Percentiles rank a stretch among this genome's conserved stretches.
Evolutionary conservation across 53 echinoderm and acorn worm genomes (phyloP).

Genomic region (Astropecten irregularis): DNA sequence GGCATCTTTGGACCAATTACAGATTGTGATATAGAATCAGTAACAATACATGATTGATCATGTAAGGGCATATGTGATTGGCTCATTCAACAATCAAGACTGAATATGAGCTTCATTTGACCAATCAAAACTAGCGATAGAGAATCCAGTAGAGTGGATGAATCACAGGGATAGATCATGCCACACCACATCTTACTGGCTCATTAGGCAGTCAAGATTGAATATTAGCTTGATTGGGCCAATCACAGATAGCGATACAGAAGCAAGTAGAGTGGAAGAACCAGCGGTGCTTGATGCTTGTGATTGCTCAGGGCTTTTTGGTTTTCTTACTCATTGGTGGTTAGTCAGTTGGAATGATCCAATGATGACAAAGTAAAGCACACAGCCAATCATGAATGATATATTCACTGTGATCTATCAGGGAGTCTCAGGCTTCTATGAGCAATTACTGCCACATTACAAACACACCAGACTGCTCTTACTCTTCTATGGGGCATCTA

Average conservation of each 20-base stretch:
- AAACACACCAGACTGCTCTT: neutral
- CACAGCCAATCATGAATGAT: neutral
- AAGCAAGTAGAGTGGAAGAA: conserved; percentile 46
- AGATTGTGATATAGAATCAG: too few relatives aligned
- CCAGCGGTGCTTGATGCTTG: neutral
- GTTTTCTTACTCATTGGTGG: conserved; percentile 17
- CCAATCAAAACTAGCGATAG: too few relatives aligned
- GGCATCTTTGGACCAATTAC: too few relatives aligned
- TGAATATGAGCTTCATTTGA: too few relatives aligned
- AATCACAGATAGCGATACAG: conserved; percentile 29
- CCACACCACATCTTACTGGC: conserved; percentile 26
- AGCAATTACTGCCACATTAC: conserved; percentile 14
- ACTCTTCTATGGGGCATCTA: too few relatives aligned
- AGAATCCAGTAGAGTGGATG: too few relatives aligned
- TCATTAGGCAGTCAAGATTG: conserved; percentile 47
- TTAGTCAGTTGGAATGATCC: conserved; percentile 37
- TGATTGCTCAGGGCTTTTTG: conserved; percentile 27
- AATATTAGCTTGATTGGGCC: conserved; percentile 46
- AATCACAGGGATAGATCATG: too few relatives aligned
- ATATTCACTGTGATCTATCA: neutral
- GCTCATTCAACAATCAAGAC: too few relatives aligned
- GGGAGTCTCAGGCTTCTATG: conserved; percentile 1
- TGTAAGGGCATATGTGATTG: too few relatives aligned
- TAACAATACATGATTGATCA: too few relatives aligned
- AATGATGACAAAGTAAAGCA: neutral